Base-by-base conservation (phyloP, 2,888 invertebrate species). In the Sialis lutaria region DNA sequence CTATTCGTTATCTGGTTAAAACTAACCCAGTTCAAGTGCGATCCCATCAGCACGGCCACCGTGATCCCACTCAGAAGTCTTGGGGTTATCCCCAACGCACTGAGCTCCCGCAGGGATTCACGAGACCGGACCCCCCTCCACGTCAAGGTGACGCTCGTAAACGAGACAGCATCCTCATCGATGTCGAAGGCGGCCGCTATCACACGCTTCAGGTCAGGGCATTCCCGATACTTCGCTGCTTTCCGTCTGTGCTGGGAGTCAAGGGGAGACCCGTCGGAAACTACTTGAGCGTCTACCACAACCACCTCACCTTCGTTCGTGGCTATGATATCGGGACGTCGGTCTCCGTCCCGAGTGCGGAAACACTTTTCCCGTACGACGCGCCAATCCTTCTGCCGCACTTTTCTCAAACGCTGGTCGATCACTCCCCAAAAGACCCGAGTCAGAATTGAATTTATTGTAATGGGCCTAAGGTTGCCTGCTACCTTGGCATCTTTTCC, bases 221-320 rank as follows among this genome's bases (percentile, higher is more conserved):
- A 51, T 5, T 44, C 34, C 1, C 46, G 52, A 51, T 59, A 57
- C 22, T 57, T 55, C 1, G 13, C 40, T 41, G 52, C 48, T 41
- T 63, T 59, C 6, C 40, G 45, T 2, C 48, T 42, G 39, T 61
- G 57, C 2, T 53, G 51, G 0, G 47, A 49, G 1, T 58, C 56
- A 0, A 60, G 55, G 4, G 53, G 46, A 0, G 51, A 49, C 44
- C 54, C 53, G n/a, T 57, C 60, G 48, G 57, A 55, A 41, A 61
- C 60, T 4, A 62, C 53, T 50, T 64, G 58, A 1, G 57, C 59
- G 44, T 63, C 61, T 2, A 63, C 43, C 0, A 64, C 55, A 0
- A 56, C 53, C 0, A 56, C 57, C 3, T 8, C 10, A 5, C 48
- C 54, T 6, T 48, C 55, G 41, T 33, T 56, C 0, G 7, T 45